A percentile compares a stretch with the other conserved stretches of the same genome.
Conservation (phyloP, 1,140 invertebrate species). For the Drosophila sp. region DNA sequence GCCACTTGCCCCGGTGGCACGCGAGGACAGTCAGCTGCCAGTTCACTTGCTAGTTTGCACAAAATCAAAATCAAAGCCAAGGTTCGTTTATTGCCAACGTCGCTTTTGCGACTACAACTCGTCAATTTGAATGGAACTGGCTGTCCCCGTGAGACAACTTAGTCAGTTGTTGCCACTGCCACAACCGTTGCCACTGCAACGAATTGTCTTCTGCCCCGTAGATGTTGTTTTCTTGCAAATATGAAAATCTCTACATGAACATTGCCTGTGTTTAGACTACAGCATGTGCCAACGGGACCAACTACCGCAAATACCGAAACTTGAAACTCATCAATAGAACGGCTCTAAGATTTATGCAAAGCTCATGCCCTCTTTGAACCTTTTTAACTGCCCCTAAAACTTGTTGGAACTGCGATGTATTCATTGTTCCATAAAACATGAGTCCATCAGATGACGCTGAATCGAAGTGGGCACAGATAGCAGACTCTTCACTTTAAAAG, state of each 20-base stretch:
- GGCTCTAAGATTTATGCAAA: slow-evolving; percentile 69
- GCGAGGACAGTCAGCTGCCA: neutral
- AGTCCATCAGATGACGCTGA: slow-evolving; percentile 57
- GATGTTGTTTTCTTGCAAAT: slow-evolving; percentile 69
- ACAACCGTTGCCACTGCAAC: slow-evolving; percentile 45
- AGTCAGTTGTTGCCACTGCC: slow-evolving; percentile 48
- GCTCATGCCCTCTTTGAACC: slow-evolving; percentile 19
- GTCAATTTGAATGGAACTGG: slow-evolving; percentile 58
- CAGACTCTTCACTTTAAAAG: neutral
- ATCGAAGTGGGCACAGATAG: slow-evolving; percentile 1
- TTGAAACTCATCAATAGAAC: slow-evolving; percentile 6
- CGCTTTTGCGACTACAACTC: slow-evolving; percentile 41
- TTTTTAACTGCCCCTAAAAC: no score
- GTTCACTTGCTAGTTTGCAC: slow-evolving; percentile 59
- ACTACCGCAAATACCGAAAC: slow-evolving; percentile 22
- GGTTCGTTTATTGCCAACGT: slow-evolving; percentile 72
- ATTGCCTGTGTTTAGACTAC: slow-evolving; percentile 60
- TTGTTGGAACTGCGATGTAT: slow-evolving; percentile 42
- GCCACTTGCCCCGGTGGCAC: slow-evolving; percentile 40
- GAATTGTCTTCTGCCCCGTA: slow-evolving; percentile 1
- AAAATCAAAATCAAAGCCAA: slow-evolving; percentile 73
- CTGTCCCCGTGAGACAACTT: slow-evolving; percentile 69
- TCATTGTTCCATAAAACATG: slow-evolving; percentile 78
- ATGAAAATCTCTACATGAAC: slow-evolving; percentile 72
- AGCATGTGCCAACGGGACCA: slow-evolving; percentile 42